These are phyloP conservation scores for Habropoda laboriosa DNA, from an alignment of 1,140 invertebrate genomes.

Conservation along the genomic window DNA sequence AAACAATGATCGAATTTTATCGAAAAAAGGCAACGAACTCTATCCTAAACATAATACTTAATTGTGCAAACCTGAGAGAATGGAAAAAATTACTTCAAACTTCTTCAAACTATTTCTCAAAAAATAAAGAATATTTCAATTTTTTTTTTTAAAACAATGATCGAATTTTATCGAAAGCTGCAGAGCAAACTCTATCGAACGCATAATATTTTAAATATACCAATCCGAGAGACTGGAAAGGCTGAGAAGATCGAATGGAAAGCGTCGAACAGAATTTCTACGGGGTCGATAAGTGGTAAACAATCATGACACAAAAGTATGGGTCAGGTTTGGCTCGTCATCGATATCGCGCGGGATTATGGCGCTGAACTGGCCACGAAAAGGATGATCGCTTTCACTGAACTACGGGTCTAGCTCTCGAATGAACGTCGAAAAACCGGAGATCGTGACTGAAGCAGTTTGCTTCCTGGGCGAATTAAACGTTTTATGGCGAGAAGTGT, in stretches of 20 bases:
- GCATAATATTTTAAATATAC: not conserved
- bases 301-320: not conserved
- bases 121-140: too few relatives aligned
- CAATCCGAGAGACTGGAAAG: not conserved
- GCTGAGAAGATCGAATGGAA: slow-evolving; percentile 12
- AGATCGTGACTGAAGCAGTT: not conserved
- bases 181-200: too few relatives aligned
- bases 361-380: not conserved
- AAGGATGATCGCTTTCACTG: slow-evolving; percentile 22
- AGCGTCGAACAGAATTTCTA: not conserved
- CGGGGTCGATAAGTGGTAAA: not conserved
- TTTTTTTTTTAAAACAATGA: not conserved
- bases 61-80: too few relatives aligned
- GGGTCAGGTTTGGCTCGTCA: not conserved
- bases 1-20: too few relatives aligned
- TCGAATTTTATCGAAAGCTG: too few relatives aligned
- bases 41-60: too few relatives aligned
- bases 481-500: not conserved
- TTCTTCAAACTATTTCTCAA: too few relatives aligned
- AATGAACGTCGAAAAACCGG: not conserved
- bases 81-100: too few relatives aligned
- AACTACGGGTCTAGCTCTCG: not conserved
- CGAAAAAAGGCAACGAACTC: too few relatives aligned
- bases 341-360: slow-evolving; percentile 30
- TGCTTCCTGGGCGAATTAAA: not conserved